Evolutionary conservation across 2,113 vertebrate species (phyloP).

Genomic region (Acinonyx jubatus): DNA sequence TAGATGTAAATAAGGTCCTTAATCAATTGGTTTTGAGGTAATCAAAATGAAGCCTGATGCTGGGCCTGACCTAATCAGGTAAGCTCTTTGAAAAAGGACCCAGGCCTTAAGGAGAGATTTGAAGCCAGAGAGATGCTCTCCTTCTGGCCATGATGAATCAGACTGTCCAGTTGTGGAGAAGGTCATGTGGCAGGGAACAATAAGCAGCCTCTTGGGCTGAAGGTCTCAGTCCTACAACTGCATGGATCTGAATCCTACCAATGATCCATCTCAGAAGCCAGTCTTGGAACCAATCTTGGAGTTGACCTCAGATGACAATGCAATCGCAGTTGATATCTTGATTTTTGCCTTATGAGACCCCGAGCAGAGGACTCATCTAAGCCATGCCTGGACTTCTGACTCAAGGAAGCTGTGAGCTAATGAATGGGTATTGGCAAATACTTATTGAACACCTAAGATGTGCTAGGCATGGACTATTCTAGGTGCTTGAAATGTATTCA

Average conservation of each 20-base stretch:
- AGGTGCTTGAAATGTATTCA: background rate
- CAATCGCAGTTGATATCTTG: background rate
- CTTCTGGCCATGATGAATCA: background rate
- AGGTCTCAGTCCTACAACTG: background rate
- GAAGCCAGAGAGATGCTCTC: background rate
- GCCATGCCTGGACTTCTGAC: background rate
- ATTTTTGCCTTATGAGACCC: background rate
- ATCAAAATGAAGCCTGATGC: background rate
- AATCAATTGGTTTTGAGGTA: background rate
- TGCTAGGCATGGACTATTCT: background rate
- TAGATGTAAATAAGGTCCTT: background rate
- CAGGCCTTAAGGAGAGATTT: background rate
- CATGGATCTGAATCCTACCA: background rate
- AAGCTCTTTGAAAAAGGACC: background rate
- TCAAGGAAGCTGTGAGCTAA: background rate
- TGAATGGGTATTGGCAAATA: background rate
- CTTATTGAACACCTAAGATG: background rate
- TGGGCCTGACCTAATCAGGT: background rate
- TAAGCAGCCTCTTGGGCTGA: background rate
- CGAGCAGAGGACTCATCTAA: background rate
- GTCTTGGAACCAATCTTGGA: background rate
- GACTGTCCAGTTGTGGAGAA: background rate
- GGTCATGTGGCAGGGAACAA: background rate
- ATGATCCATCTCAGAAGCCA: background rate
- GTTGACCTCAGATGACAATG: background rate